phyloP scores from a whole-genome alignment of 2,113 vertebrate species.

The Catharus minimus region DNA sequence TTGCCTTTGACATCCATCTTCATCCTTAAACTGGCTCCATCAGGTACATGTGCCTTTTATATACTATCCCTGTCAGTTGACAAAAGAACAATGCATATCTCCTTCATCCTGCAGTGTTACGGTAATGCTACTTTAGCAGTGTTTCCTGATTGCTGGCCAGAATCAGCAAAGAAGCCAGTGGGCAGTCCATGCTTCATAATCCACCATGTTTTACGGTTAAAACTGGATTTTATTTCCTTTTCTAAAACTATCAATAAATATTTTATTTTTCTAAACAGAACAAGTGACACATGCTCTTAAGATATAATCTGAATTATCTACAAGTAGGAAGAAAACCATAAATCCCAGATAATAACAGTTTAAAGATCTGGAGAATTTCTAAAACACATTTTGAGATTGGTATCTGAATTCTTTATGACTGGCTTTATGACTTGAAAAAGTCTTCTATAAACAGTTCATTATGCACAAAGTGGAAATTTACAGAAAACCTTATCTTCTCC shows the following conservation, averaged over 20 bases:
- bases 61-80: neutral
- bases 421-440: neutral
- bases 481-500: neutral
- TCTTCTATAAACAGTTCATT: neutral
- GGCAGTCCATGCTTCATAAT: neutral
- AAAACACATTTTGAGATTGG: neutral
- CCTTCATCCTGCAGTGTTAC: neutral
- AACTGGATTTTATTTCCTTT: conserved; percentile 2
- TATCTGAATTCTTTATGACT: neutral
- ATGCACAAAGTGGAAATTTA: neutral
- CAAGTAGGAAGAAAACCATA: neutral
- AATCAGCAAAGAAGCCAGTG: neutral
- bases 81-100: neutral
- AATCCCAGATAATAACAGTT: neutral
- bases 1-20: neutral
- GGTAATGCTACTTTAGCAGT: neutral
- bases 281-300: neutral
- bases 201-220: neutral
- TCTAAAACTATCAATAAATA: neutral
- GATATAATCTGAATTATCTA: neutral
- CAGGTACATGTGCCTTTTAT: neutral
- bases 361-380: neutral
- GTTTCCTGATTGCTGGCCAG: neutral
- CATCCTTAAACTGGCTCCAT: neutral
- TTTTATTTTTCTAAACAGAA: neutral